Evolutionary conservation across 2,888 invertebrate species (phyloP), one percentile per base, ranked within the genome.

Genomic region (Plusia festucae): DNA sequence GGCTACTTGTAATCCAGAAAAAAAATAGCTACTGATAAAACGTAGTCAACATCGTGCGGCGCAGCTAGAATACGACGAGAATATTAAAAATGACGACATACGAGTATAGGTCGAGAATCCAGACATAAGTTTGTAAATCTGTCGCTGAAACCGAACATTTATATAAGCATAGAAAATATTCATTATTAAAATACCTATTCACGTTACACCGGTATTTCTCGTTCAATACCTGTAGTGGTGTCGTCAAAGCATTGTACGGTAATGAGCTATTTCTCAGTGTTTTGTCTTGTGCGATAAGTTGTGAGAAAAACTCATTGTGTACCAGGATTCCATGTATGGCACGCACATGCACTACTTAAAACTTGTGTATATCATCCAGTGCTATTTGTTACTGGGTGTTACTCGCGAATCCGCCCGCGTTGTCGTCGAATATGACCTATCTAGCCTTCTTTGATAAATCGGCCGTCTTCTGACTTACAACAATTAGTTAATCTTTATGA

Each of bases 201-300:
- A 34, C 40, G 58, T 15, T 32, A 1, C 32, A 51, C 46, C 52
- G n/a, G 20, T 56, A 59, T 27, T 22, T 44, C 67, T 59, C 27
- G 71, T 62, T 61, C 8, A 22, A 7, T 15, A 34, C 55, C 44
- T 46, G 46, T 54, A 61, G 49, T 32, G 44, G 20, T 13, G 40
- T 53, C 53, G n/a, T 13, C 32, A 65, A 53, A 20, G 51, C 57
- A 73, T 72, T 73, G 73, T 73, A 73, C 54, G 63, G 34, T 73
- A 73, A 73, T 68, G 46, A 72, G 63, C 32, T 30, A 63, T 73
- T 73, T 49, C 72, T 68, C 72, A 63, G 55, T 72, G 73, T 63
- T 68, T 59, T 32, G 57, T 49, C 18, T 46, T 20, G 30, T 22
- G 40, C 57, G 57, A 58, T 63, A 64, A 62, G 72, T 62, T 63